phyloP scores from a whole-genome alignment of 2,797 vertebrate genomes.

The Siniperca scherzeri region DNA sequence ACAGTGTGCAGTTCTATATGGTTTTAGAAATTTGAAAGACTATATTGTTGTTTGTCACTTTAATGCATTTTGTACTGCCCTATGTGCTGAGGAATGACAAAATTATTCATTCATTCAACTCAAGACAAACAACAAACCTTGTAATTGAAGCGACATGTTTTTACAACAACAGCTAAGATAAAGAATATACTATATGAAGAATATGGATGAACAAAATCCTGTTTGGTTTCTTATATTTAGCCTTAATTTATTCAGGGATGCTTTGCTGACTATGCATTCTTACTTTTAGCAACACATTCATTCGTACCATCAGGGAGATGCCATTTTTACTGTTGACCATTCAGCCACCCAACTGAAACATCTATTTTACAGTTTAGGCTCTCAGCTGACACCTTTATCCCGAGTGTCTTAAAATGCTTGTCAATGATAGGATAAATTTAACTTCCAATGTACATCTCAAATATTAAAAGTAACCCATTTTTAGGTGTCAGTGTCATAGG shows the following conservation, averaged over 20 bases:
- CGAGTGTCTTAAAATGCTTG: background rate
- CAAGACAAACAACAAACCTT: constrained; percentile 21
- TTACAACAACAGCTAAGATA: constrained; percentile 26
- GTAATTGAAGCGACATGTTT: constrained; percentile 33
- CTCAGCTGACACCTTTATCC: background rate
- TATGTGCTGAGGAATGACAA: constrained; percentile 31
- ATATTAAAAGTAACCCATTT: background rate
- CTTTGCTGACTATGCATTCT: constrained; percentile 56
- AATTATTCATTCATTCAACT: constrained; percentile 42
- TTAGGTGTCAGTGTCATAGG: background rate
- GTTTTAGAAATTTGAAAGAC: background rate
- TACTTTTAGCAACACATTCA: constrained; percentile 26
- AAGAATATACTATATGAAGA: constrained; percentile 37
- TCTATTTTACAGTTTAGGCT: constrained; percentile 1
- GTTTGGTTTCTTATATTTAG: constrained; percentile 39
- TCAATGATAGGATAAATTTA: background rate
- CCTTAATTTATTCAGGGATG: constrained; percentile 39
- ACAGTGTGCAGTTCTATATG: background rate
- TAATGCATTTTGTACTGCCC: constrained; percentile 7
- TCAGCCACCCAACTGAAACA: background rate
- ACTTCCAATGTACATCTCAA: background rate
- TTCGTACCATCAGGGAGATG: background rate
- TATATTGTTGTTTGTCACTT: constrained; percentile 23
- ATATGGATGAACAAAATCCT: constrained; percentile 53
- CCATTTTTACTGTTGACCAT: background rate